Evolutionary conservation across 2,113 vertebrate species (phyloP).

Genomic region (Copsychus sechellarum): DNA sequence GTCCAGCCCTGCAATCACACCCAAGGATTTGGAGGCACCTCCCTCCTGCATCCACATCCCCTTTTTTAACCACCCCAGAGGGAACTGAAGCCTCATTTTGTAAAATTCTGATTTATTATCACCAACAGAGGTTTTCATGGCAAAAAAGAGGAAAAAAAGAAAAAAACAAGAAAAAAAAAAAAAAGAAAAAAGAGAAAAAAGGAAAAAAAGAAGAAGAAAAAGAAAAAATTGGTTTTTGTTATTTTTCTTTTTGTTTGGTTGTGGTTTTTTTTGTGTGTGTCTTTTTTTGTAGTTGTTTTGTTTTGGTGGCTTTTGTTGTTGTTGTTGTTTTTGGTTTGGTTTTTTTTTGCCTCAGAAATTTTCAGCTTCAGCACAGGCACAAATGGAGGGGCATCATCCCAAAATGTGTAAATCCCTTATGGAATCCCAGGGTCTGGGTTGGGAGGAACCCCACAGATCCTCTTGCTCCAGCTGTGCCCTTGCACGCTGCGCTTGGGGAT

Average conservation of each 20-base stretch:
- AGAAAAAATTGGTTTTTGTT: no score
- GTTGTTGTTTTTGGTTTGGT: no score
- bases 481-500: rapidly evolving
- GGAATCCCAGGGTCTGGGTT: rapidly evolving
- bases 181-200: no score
- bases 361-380: not conserved
- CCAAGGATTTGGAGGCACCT: not conserved
- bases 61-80: no score
- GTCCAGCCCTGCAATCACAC: not conserved
- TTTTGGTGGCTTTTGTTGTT: no score
- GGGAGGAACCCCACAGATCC: rapidly evolving
- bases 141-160: no score
- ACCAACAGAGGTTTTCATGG: not conserved
- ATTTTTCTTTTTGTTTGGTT: no score
- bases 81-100: not conserved
- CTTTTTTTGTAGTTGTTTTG: no score
- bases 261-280: no score
- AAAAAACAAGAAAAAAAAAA: no score
- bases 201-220: no score
- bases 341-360: not conserved
- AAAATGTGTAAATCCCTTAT: not conserved
- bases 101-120: not conserved
- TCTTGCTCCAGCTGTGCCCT: not conserved
- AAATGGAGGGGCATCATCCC: not conserved
- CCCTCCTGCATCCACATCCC: not conserved